A percentile compares a stretch with the other conserved stretches of the same genome.
These are phyloP conservation scores for Artemia sinica DNA, from an alignment of 2,888 invertebrate species.

Conservation along the genomic window DNA sequence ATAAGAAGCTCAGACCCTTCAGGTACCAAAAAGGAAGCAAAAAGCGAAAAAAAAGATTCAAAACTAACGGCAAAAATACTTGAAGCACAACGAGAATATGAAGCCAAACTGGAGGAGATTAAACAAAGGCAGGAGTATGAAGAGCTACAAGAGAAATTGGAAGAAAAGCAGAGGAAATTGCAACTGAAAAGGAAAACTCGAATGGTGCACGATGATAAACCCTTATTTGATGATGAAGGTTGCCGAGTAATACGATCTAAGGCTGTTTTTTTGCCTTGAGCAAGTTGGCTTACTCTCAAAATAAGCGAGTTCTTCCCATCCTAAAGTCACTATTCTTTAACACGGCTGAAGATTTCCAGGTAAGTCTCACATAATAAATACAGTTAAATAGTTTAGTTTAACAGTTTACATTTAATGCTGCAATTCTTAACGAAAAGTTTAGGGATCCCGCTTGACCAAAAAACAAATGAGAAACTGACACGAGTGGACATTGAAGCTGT, in stretches of 20 bases:
- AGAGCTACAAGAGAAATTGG: neutral
- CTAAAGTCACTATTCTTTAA: conserved; percentile 30
- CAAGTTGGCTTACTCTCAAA: conserved; percentile 18
- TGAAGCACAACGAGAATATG: neutral
- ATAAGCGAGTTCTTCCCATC: conserved; percentile 26
- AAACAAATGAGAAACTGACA: no score
- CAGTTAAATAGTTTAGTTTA: no score
- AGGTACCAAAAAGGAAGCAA: no score
- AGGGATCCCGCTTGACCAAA: no score
- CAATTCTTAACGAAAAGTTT: no score
- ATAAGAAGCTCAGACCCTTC: no score
- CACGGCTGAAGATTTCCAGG: conserved; percentile 27
- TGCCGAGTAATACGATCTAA: conserved; percentile 21
- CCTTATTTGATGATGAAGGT: neutral
- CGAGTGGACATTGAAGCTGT: no score
- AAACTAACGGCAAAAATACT: neutral
- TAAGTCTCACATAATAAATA: neutral
- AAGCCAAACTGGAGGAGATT: neutral
- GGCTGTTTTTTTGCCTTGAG: conserved; percentile 20
- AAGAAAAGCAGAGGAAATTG: neutral
- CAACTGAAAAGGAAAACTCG: neutral
- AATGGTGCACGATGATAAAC: neutral
- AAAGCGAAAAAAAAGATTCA: neutral
- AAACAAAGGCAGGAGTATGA: neutral
- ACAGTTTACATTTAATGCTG: no score